These are phyloP conservation scores for Iguana delicatissima DNA, from an alignment of 2,797 vertebrate genomes.

Conservation along the genomic window DNA sequence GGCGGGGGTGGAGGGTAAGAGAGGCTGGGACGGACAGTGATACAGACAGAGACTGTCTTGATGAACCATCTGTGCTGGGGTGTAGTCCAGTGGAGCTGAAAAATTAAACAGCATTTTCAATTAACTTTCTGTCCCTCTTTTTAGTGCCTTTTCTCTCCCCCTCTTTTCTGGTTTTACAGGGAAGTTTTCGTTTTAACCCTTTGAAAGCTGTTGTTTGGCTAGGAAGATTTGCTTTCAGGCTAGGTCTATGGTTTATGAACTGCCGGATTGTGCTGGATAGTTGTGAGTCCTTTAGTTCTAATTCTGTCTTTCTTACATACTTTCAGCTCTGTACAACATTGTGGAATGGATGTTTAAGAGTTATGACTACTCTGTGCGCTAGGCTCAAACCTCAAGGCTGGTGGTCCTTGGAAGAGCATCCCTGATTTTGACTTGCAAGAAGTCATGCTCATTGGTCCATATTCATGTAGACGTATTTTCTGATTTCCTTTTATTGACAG, in stretches of 20 bases:
- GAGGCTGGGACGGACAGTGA: constrained; percentile 82
- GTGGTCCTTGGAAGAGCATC: neutral
- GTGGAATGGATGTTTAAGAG: neutral
- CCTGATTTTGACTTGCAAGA: neutral
- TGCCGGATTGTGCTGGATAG: constrained; percentile 37
- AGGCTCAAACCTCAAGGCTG: neutral
- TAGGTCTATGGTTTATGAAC: neutral
- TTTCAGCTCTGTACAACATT: neutral
- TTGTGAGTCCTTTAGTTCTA: neutral
- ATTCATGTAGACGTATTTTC: neutral
- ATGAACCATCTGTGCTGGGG: constrained; percentile 91
- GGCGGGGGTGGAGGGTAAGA: constrained; percentile 57
- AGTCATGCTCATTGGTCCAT: too few species aligned
- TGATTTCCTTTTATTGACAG: neutral
- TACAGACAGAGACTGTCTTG: constrained; percentile 83
- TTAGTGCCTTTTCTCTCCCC: constrained; percentile 51
- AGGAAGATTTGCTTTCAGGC: constrained; percentile 17
- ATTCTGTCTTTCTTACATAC: neutral
- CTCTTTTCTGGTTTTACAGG: constrained; percentile 50
- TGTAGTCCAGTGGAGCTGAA: constrained; percentile 88
- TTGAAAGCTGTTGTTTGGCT: constrained; percentile 71
- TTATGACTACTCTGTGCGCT: neutral
- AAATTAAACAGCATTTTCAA: constrained; percentile 88
- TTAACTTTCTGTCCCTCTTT: constrained; percentile 82
- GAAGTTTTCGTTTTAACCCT: constrained; percentile 82